A percentile compares a stretch with the other conserved stretches of the same genome.
Evolutionary conservation across 2,888 invertebrate species (phyloP).

Genomic region (Pyrrhosoma nymphula): DNA sequence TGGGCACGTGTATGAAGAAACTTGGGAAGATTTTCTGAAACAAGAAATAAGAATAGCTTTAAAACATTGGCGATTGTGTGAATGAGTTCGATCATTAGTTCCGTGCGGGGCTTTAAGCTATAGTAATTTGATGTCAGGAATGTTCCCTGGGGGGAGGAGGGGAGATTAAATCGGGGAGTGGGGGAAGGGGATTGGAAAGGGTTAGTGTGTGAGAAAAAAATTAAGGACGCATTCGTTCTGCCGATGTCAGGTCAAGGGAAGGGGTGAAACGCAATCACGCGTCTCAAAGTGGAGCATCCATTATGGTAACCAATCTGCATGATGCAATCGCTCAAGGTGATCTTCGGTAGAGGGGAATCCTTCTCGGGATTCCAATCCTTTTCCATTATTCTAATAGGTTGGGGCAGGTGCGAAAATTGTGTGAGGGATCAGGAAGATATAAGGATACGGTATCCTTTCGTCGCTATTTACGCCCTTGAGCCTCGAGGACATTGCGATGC

Average conservation of each 20-base stretch:
- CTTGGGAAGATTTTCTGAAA: background rate
- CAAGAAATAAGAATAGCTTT: background rate
- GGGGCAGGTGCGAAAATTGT: background rate
- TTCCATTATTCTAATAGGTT: background rate
- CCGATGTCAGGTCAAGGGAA: background rate
- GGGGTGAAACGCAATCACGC: background rate
- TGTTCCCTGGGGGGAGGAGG: background rate
- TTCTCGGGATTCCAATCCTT: background rate
- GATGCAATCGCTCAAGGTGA: background rate
- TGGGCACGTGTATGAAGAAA: background rate
- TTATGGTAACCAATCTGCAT: background rate
- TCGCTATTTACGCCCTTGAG: background rate
- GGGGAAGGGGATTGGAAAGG: background rate
- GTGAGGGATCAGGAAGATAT: background rate
- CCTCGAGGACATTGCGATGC: too few species aligned
- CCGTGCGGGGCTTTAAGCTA: background rate
- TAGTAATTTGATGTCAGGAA: background rate
- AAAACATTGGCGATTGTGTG: background rate
- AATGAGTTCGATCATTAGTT: slow-evolving; percentile 5
- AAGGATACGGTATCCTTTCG: background rate
- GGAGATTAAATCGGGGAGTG: background rate
- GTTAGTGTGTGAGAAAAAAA: background rate
- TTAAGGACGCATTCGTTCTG: too few species aligned
- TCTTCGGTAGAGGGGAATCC: background rate
- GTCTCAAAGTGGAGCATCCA: background rate